These are phyloP conservation scores for Trachymyrmex septentrionalis DNA, from an alignment of 1,140 invertebrate species.

Conservation along the genomic window DNA sequence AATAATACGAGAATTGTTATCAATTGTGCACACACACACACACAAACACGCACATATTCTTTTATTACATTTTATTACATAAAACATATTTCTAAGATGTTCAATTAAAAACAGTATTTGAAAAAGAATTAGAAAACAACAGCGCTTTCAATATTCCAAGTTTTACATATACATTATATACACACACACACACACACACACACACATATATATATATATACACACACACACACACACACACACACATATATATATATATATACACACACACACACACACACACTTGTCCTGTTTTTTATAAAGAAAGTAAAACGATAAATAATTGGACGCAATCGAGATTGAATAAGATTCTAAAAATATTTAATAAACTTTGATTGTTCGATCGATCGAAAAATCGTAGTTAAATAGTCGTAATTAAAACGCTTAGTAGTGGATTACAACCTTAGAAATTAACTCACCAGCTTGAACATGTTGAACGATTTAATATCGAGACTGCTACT, in stretches of 20 bases:
- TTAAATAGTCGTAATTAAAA: not conserved
- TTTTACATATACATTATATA: not conserved
- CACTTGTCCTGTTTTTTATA: no score
- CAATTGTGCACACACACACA: not conserved
- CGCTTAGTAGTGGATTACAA: not conserved
- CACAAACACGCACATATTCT: no score
- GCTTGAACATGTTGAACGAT: slow-evolving; percentile 41
- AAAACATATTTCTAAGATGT: not conserved
- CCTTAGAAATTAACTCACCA: slow-evolving; percentile 8
- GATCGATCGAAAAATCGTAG: no score
- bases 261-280: no score
- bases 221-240: no score
- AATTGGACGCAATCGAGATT: not conserved
- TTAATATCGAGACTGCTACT: slow-evolving; percentile 16
- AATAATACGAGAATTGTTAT: not conserved
- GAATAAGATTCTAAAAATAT: slow-evolving; percentile 5
- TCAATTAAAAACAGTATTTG: not conserved
- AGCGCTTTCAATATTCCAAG: not conserved
- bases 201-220: no score
- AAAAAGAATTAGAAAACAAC: not conserved
- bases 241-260: no score
- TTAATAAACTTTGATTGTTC: not conserved
- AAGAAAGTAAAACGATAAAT: not conserved
- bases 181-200: no score
- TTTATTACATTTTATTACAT: not conserved